Percentiles rank a stretch among this genome's conserved stretches.
These are phyloP conservation scores for Acropternis orthonyx DNA, from an alignment of 2,797 vertebrate genomes.

Conservation along the genomic window DNA sequence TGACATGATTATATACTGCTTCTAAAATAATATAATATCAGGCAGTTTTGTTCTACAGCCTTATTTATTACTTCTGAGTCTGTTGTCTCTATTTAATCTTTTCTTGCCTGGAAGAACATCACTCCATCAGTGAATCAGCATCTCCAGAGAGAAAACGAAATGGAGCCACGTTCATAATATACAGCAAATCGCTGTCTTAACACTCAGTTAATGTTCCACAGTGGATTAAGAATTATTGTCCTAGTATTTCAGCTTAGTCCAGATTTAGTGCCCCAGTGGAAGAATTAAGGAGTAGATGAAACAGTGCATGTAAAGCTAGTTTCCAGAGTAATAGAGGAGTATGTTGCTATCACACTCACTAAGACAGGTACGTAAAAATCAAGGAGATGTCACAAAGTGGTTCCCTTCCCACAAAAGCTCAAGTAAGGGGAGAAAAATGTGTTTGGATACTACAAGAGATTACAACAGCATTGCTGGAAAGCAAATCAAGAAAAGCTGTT, in stretches of 20 bases:
- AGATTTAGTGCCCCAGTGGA: conserved; percentile 66
- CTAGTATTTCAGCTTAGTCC: conserved; percentile 67
- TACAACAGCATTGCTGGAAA: neutral
- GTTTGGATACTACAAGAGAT: neutral
- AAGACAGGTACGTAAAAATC: neutral
- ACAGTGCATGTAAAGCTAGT: conserved; percentile 34
- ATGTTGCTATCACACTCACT: neutral
- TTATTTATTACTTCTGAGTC: conserved; percentile 72
- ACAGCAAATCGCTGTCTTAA: conserved; percentile 64
- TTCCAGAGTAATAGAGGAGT: conserved; percentile 36
- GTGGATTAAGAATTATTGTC: conserved; percentile 66
- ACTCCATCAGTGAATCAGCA: conserved; percentile 69
- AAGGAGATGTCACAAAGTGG: neutral
- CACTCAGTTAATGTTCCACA: conserved; percentile 63
- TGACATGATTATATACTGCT: conserved; percentile 28
- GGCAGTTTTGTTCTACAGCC: conserved; percentile 52
- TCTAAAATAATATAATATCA: conserved; percentile 60
- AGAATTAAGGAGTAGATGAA: conserved; percentile 68
- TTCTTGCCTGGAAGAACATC: conserved; percentile 66
- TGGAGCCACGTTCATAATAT: conserved; percentile 54
- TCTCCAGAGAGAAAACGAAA: conserved; percentile 61
- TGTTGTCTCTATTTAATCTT: conserved; percentile 71
- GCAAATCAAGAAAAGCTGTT: neutral
- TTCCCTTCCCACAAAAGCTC: neutral
- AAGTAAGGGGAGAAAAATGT: neutral